phyloP scores from a whole-genome alignment of 1,140 invertebrate species.

The Drosophila pallidifrons region DNA sequence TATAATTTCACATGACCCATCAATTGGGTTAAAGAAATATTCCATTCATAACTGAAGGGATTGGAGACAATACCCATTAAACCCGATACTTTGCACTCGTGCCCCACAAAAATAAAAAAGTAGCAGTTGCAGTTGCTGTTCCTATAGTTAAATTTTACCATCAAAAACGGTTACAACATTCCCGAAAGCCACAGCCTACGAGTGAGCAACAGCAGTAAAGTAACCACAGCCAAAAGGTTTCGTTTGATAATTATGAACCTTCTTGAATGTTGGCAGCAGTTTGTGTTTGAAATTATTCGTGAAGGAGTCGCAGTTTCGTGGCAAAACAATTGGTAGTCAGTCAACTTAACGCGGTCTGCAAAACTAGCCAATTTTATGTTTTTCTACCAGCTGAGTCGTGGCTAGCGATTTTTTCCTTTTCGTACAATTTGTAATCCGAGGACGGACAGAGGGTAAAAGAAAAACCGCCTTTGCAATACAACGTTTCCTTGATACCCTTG shows the following conservation, averaged over 20 bases:
- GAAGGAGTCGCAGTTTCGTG: constrained; percentile 72
- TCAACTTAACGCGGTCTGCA: constrained; percentile 78
- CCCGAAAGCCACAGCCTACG: constrained; percentile 57
- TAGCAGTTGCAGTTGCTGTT: constrained; percentile 40
- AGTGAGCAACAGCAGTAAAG: background rate
- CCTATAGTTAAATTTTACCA: constrained; percentile 50
- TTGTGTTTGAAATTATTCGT: constrained; percentile 80
- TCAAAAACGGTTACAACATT: constrained; percentile 67
- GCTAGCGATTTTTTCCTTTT: constrained; percentile 59
- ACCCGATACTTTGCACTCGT: constrained; percentile 75
- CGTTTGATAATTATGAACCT: constrained; percentile 78
- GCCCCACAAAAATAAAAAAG: constrained; percentile 44
- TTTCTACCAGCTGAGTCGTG: constrained; percentile 64
- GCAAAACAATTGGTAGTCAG: constrained; percentile 80
- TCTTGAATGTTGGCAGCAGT: constrained; percentile 76
- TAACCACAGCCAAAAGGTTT: constrained; percentile 30
- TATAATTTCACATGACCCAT: constrained; percentile 42
- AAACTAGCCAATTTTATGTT: constrained; percentile 74
- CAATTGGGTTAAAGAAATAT: constrained; percentile 13
- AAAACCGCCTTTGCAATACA: background rate
- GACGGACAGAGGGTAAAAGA: constrained; percentile 46
- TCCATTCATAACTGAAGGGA: constrained; percentile 34
- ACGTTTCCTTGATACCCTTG: constrained; percentile 6
- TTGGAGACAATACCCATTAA: constrained; percentile 67
- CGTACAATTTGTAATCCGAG: constrained; percentile 72